Evolutionary conservation across 2,888 invertebrate genomes (phyloP), one percentile per base, ranked within the genome.

Genomic region (Plagodis dolabraria): DNA sequence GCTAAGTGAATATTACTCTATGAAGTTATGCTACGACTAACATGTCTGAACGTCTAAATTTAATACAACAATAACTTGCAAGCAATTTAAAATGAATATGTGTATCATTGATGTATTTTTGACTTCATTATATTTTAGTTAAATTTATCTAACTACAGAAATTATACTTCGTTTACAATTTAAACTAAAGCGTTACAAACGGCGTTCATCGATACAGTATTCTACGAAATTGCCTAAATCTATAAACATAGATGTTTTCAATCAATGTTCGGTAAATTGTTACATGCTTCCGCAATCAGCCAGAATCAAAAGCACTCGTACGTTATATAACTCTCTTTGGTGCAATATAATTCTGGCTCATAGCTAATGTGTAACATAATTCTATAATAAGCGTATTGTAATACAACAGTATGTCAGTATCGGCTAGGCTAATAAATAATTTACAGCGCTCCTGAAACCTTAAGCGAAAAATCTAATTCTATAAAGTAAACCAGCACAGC

Each of bases 401-500:
- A 69, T 74, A 77, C 70, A 76, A 77, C 75, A 77, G 36, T 51
- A 70, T 73, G 74, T 72, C 77, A 75, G 78, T 79, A 72, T 74
- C 73, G 64, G 75, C 77, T 77, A 80, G 75, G 79, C 81, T 72
- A 81, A 65, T 71, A 69, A 74, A 76, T 77, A 80, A 80, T 76
- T 47, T 77, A 84, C 81, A 85, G 80, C 83, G 72, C 66, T 78
- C 79, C 79, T 82, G n/a, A 80, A 64, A 70, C 76, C 73, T 70
- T 74, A 87, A 86, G 86, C 87, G 78, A 76, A 64, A 80, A 77
- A 75, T 74, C 76, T 81, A 83, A 79, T 65, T 80, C 79, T 83
- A 81, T 51, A 77, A 76, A 78, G 74, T 76, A 85, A 85, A 85
- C 78, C 83, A 85, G 86, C 87, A 82, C 83, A 84, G 85, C 84